Conservation (phyloP, 2,888 invertebrate genomes). For the Rotaria sp. region DNA sequence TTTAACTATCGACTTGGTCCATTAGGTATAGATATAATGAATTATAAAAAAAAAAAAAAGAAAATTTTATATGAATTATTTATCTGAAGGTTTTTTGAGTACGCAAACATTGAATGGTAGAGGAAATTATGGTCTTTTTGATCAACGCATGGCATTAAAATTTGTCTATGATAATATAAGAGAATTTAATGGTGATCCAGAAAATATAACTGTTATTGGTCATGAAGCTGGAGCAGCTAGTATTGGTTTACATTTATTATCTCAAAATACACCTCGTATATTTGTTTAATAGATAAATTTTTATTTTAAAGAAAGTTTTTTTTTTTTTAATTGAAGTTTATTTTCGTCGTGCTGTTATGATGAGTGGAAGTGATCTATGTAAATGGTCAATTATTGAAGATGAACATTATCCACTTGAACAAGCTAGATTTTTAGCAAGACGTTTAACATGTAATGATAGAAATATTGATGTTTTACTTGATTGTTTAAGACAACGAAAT, state of each 20-base stretch:
- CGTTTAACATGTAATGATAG: slow-evolving; percentile 43
- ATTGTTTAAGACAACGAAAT: slow-evolving; percentile 51
- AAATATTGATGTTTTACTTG: slow-evolving; percentile 46
- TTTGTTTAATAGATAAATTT: background rate
- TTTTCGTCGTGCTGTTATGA: slow-evolving; percentile 53
- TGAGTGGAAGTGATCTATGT: slow-evolving; percentile 56
- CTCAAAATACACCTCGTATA: slow-evolving; percentile 48
- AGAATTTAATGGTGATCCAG: slow-evolving; percentile 72
- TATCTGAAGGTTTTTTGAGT: slow-evolving; percentile 56
- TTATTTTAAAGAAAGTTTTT: slow-evolving; percentile 37
- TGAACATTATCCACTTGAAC: slow-evolving; percentile 47
- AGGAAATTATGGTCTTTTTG: slow-evolving; percentile 59
- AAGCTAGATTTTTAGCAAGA: slow-evolving; percentile 50
- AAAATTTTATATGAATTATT: slow-evolving; percentile 45
- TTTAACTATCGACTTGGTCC: slow-evolving; percentile 60
- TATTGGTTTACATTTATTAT: slow-evolving; percentile 56
- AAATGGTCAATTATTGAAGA: slow-evolving; percentile 51
- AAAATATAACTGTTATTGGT: slow-evolving; percentile 71
- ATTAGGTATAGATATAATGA: slow-evolving; percentile 52
- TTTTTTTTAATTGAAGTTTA: slow-evolving; percentile 11
- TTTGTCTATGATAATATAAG: slow-evolving; percentile 66
- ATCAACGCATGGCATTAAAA: slow-evolving; percentile 56
- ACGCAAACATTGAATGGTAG: slow-evolving; percentile 58
- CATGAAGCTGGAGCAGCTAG: slow-evolving; percentile 65
- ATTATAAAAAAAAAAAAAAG: background rate